phyloP scores from a whole-genome alignment of 2,888 invertebrate genomes.

The Cantharis rustica region DNA sequence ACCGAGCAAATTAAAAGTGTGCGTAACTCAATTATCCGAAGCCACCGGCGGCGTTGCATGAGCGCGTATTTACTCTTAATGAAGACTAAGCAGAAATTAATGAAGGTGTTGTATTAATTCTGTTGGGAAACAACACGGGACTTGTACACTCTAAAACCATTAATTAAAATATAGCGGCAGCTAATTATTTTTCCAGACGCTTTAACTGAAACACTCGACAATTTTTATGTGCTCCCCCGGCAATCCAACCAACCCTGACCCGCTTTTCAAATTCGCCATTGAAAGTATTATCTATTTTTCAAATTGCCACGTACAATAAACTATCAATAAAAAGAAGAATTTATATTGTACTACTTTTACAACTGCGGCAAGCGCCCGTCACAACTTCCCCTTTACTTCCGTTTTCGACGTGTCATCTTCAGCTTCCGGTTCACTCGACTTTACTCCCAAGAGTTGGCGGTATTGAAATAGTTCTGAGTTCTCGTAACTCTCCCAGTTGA shows the following conservation, averaged over 20 bases:
- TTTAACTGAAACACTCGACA: constrained; percentile 24
- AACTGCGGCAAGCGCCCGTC: constrained; percentile 1
- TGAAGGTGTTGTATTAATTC: constrained; percentile 33
- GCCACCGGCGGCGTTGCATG: constrained; percentile 11
- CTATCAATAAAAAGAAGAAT: neutral
- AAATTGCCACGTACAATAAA: neutral
- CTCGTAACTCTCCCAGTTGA: constrained; percentile 29
- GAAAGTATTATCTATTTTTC: neutral
- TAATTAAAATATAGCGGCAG: constrained; percentile 31
- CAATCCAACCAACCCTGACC: neutral
- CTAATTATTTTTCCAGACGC: constrained; percentile 34
- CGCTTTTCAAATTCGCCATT: neutral
- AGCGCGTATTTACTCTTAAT: constrained; percentile 28
- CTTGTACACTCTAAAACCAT: constrained; percentile 13
- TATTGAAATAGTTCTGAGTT: constrained; percentile 36
- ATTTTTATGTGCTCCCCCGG: neutral
- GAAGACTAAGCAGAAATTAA: constrained; percentile 32
- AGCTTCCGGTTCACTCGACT: constrained; percentile 17
- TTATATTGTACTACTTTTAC: neutral
- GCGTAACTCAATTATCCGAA: constrained; percentile 21
- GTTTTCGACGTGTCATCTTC: constrained; percentile 23
- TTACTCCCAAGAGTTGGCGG: constrained; percentile 6
- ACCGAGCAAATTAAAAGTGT: constrained; percentile 20
- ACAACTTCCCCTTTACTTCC: constrained; percentile 16
- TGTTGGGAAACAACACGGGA: constrained; percentile 27